phyloP scores from a whole-genome alignment of 2,888 invertebrate species.

The Cecidostiba fungosa region DNA sequence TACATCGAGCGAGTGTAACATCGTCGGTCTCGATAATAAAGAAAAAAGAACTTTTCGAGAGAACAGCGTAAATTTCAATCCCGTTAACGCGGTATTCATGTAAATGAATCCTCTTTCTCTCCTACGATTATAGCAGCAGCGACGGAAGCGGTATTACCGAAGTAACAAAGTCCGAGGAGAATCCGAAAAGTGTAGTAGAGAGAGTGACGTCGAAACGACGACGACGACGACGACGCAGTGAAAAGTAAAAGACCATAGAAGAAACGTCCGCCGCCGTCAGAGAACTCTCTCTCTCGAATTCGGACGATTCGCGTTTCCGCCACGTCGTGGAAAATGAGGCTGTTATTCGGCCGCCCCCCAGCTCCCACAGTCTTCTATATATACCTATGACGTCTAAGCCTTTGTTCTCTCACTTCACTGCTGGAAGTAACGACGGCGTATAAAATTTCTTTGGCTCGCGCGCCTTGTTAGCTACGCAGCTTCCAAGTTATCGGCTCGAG shows the following conservation, averaged over 20 bases:
- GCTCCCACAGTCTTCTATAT: background rate
- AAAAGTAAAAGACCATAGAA: constrained; percentile 17
- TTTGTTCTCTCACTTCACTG: constrained; percentile 28
- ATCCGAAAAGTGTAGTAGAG: constrained; percentile 6
- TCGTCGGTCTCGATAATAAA: background rate
- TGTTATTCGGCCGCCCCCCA: background rate
- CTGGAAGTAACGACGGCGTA: constrained; percentile 64
- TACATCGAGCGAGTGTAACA: background rate
- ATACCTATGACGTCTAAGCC: background rate
- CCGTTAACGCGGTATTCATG: background rate
- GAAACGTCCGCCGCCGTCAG: background rate
- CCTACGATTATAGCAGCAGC: background rate
- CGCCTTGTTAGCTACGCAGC: constrained; percentile 56
- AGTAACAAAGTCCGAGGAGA: constrained; percentile 2
- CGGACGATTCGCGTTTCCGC: constrained; percentile 13
- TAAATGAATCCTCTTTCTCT: background rate
- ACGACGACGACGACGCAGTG: constrained; percentile 4
- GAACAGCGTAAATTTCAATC: background rate
- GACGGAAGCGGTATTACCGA: background rate
- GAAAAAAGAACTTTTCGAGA: background rate
- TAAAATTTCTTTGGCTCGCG: constrained; percentile 68
- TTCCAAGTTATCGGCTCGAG: constrained; percentile 54
- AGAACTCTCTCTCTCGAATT: constrained; percentile 19
- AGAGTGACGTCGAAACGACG: constrained; percentile 11
- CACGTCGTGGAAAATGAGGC: constrained; percentile 18